Conservation (phyloP, 2,113 vertebrate genomes). For the Nettapus auritus region DNA sequence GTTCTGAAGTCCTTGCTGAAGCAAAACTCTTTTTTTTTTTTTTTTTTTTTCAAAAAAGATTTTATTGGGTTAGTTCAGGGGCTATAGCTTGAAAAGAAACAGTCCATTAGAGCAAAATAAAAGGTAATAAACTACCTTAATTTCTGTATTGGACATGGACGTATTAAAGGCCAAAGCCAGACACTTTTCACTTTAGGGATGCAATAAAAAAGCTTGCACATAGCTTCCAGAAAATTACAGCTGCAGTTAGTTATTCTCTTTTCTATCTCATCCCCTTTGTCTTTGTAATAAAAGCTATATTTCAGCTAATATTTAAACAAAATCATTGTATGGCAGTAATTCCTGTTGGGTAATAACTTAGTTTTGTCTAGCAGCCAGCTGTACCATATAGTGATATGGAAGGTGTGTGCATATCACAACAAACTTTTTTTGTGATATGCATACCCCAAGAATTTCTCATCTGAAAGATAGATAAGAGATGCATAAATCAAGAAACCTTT, state of each 20-base stretch:
- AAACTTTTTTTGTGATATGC: too few species aligned
- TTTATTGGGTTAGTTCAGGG: neutral
- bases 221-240: conserved; percentile 3
- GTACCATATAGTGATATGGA: neutral
- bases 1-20: neutral
- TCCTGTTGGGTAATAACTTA: neutral
- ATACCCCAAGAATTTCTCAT: neutral
- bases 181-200: neutral
- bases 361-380: neutral
- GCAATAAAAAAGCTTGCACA: neutral
- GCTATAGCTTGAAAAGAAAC: conserved; percentile 6
- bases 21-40: neutral
- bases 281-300: neutral
- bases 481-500: neutral
- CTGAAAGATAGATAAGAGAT: neutral
- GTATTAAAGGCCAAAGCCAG: conserved; percentile 1
- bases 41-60: neutral
- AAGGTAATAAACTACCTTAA: neutral
- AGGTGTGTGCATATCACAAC: neutral
- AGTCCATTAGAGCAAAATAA: neutral
- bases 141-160: neutral
- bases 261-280: neutral
- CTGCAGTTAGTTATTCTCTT: neutral
- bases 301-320: neutral
- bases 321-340: neutral